phyloP scores from a whole-genome alignment of 30 jellyfish, hydroid and myxozoan genomes.

The Chrysaora quinquecirrha region DNA sequence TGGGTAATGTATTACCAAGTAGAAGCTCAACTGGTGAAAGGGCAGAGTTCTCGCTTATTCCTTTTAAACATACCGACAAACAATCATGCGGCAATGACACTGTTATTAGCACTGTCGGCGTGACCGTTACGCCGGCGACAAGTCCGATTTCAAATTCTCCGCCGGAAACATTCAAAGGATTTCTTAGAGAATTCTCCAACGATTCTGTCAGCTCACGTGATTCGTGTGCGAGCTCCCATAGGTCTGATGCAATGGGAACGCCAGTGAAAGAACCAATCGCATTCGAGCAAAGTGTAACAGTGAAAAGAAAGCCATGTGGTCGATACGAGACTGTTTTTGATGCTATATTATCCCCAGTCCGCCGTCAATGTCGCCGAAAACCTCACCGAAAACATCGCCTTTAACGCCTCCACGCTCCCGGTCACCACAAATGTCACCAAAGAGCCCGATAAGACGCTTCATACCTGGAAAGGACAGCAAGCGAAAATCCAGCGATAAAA shows the following conservation, averaged over 20 bases:
- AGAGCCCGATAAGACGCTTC: slow-evolving; percentile 57
- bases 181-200: slow-evolving; percentile 62
- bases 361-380: slow-evolving; percentile 44
- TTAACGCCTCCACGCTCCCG: slow-evolving; percentile 66
- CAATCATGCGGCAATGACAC: slow-evolving; percentile 42
- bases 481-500: background rate
- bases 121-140: slow-evolving; percentile 73
- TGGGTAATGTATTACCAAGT: slow-evolving; percentile 1
- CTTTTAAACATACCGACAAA: slow-evolving; percentile 21
- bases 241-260: slow-evolving; percentile 11
- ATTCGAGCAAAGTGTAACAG: slow-evolving; percentile 63
- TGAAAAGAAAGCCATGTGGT: slow-evolving; percentile 58
- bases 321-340: slow-evolving; percentile 73
- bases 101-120: slow-evolving; percentile 67
- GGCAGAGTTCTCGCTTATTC: slow-evolving; percentile 33
- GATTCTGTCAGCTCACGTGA: slow-evolving; percentile 73
- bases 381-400: slow-evolving; percentile 63
- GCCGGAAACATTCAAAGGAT: slow-evolving; percentile 67
- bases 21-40: background rate
- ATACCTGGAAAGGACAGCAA: slow-evolving; percentile 16
- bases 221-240: too few relatives aligned
- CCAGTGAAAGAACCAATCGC: slow-evolving; percentile 20
- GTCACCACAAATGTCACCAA: slow-evolving; percentile 64
- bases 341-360: slow-evolving; percentile 76
- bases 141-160: slow-evolving; percentile 69